Evolutionary conservation across 2,888 invertebrate species (phyloP), one percentile per base, ranked within the genome.

Genomic region (Drosophila neonasuta): DNA sequence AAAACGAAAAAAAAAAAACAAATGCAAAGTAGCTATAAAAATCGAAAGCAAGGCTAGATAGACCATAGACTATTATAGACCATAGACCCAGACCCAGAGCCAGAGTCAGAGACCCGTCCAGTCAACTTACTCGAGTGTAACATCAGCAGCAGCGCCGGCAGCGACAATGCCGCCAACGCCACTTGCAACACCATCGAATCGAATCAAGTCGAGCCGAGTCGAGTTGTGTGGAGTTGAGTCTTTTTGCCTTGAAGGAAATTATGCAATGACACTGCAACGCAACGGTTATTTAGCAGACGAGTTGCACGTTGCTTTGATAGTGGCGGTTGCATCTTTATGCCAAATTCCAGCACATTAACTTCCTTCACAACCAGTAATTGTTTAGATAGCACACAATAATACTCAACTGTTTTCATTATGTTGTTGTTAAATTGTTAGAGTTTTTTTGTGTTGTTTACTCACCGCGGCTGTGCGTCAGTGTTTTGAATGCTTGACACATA

Each of bases 401-500:
- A 29, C 29, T 54, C 11, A 29, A 57, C 54, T 63, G 56, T 63
- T 46, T 51, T 50, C n/a, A 24, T 24, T 24, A 24, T 24, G 24
- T 24, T 24, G 24, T 24, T 24, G 24, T 24, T 24, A 24, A 24
- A 24, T 24, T 24, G 1, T 24, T 5, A 1, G 24, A 6, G 24
- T 54, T 30, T 24, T 51, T 51, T 34, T 34, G 10, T 24, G 46
- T 24, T 52, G 51, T 41, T 70, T 71, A 87, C 83, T 87, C 50
- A 84, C 83, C 82, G 84, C 44, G 68, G 69, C 34, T 74, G 75
- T 59, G 68, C 51, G 24, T 79, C 87, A 20, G 71, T 42, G 64
- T 46, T 73, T 52, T 90, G 88, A 54, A 90, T 75, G 74, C 90
- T 91, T 72, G 89, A 82, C 67, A 91, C 76, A 80, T 91, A 91